Evolutionary conservation across 2,888 invertebrate species (phyloP), one percentile per base, ranked within the genome.

Genomic region (Sarcophaga caerulescens): DNA sequence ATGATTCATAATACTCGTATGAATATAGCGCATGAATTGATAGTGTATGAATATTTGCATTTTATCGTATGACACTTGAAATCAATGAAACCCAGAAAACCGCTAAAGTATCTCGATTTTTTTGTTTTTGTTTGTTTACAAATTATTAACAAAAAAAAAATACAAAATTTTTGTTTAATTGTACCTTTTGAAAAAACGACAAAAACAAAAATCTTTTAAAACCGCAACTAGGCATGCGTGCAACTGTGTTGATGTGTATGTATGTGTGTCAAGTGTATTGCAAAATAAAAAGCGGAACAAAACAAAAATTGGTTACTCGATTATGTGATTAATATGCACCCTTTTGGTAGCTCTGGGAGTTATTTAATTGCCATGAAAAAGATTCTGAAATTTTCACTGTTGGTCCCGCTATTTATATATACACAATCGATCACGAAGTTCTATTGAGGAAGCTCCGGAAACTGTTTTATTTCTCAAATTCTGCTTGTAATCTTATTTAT

Each of bases 61-160:
- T 68, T 70, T 35, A 35, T 35, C 65, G 78, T 78, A 59, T 75
- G 85, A 85, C 81, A 81, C 85, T 81, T 60, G 35, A 47, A 78
- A 78, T 78, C 78, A 85, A 85, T 85, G 81, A 78, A 74, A 74
- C 63, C 44, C 17, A 73, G 68, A 69, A 85, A 73, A 63, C 74
- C 69, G 68, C 77, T 74, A 70, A 74, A 44, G 63, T 63, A 78
- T 35, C 8, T 35, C 35, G 10, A 35, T 0, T 69, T 62, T 52
- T 80, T 60, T 12, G 69, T 65, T 44, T 80, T 10, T 62, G 21
- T 68, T 57, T 76, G 17, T 68, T 57, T 17, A 25, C 47, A 63
- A 45, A 12, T 45, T 4, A 1, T 60, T 19, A 60, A 69, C 6
- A 60, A 47, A 63, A 47, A 62, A 52, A 23, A 52, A 44, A 8